Percentiles rank a stretch among this genome's conserved stretches.
Evolutionary conservation across 2,113 vertebrate genomes (phyloP).

Genomic region (Phrynosoma platyrhinos): DNA sequence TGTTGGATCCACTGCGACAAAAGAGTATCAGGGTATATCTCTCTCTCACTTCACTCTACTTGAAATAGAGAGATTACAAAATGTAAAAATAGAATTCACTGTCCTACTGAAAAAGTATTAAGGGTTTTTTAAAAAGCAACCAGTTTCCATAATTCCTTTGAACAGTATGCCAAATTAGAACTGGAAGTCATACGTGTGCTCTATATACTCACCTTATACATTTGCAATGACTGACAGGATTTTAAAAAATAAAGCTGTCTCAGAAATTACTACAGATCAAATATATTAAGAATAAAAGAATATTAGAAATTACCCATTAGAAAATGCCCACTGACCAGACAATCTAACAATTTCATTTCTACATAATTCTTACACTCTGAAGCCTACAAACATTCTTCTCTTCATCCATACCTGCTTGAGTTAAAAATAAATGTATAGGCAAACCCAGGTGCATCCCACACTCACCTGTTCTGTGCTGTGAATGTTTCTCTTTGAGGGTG

Average conservation of each 20-base stretch:
- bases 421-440: background rate
- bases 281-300: background rate
- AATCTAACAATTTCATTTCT: background rate
- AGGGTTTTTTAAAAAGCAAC: too few species aligned
- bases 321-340: background rate
- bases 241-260: background rate
- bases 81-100: background rate
- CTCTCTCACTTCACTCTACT: background rate
- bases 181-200: background rate
- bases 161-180: background rate
- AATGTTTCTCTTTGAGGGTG: slow-evolving; percentile 98
- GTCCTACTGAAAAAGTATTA: background rate
- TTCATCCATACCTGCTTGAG: background rate
- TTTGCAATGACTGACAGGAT: background rate
- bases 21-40: background rate
- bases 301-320: background rate
- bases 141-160: background rate
- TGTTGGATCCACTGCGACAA: background rate
- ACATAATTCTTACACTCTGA: background rate
- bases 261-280: slow-evolving; percentile 6
- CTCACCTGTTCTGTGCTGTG: slow-evolving; percentile 96
- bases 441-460: slow-evolving; percentile 5
- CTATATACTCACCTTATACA: slow-evolving; percentile 22
- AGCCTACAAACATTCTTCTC: background rate
- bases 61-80: background rate